These are phyloP conservation scores for Orycteropus afer DNA, from an alignment of 2,113 vertebrate genomes.

Conservation along the genomic window DNA sequence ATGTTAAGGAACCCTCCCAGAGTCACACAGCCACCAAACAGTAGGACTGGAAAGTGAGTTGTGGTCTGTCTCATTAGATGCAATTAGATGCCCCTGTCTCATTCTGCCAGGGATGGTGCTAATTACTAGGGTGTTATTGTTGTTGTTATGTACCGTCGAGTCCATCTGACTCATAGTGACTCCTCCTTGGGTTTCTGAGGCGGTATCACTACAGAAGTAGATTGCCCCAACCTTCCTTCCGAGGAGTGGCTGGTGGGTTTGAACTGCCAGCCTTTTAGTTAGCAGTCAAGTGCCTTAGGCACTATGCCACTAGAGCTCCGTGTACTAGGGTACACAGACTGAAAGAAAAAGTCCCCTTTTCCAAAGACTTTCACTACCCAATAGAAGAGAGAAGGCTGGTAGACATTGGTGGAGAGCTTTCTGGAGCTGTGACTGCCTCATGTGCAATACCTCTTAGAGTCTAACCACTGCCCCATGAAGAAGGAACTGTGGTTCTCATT, in stretches of 20 bases:
- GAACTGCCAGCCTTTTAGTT: too few relatives aligned
- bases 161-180: too few relatives aligned
- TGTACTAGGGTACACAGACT: neutral
- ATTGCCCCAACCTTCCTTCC: too few relatives aligned
- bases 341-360: neutral
- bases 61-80: neutral
- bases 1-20: neutral
- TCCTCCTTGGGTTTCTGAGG: too few relatives aligned
- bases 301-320: too few relatives aligned
- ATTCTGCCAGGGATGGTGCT: too few relatives aligned
- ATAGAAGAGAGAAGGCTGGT: neutral
- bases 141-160: too few relatives aligned
- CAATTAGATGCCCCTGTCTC: neutral
- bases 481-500: neutral
- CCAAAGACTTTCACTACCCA: neutral
- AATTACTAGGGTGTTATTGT: too few relatives aligned
- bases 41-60: neutral
- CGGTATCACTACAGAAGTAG: too few relatives aligned
- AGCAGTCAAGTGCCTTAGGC: too few relatives aligned
- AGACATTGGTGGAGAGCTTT: neutral
- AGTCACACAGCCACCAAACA: neutral
- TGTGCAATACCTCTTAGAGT: neutral
- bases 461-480: neutral
- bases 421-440: neutral
- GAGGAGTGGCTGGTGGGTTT: too few relatives aligned